phyloP scores from a whole-genome alignment of 2,797 vertebrate genomes.

The Bovichtus diacanthus region DNA sequence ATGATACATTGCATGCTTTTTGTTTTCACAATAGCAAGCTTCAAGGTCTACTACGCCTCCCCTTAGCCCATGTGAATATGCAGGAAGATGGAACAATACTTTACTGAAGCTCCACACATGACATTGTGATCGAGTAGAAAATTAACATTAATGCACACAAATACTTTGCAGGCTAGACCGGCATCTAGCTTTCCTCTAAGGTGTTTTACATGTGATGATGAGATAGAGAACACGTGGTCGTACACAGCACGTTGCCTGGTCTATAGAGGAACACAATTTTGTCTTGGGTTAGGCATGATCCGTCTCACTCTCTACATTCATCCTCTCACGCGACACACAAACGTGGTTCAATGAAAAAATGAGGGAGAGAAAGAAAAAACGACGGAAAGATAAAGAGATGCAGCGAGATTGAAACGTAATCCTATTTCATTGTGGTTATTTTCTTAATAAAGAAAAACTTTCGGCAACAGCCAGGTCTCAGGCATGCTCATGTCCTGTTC shows the following conservation, averaged over 20 bases:
- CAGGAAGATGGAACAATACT: background rate
- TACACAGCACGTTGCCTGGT: background rate
- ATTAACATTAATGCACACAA: background rate
- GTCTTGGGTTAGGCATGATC: background rate
- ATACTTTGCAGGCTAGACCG: background rate
- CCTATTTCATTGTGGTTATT: background rate
- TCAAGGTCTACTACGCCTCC: conserved; percentile 4
- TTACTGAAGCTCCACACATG: background rate
- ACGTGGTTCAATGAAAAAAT: background rate
- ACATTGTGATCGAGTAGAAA: background rate
- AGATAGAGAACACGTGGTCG: background rate
- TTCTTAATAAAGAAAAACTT: background rate
- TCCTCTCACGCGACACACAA: background rate
- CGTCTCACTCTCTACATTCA: background rate
- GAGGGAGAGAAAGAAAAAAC: background rate
- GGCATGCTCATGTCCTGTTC: background rate
- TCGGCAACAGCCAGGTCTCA: background rate
- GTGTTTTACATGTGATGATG: background rate
- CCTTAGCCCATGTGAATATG: background rate
- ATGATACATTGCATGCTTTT: conserved; percentile 2
- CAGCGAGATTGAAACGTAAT: background rate
- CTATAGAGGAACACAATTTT: background rate
- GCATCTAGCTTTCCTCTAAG: background rate
- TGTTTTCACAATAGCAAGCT: conserved; percentile 4
- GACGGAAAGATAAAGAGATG: background rate